These are phyloP conservation scores for Dryomyza anilis DNA, from an alignment of 2,888 invertebrate species.

Conservation along the genomic window DNA sequence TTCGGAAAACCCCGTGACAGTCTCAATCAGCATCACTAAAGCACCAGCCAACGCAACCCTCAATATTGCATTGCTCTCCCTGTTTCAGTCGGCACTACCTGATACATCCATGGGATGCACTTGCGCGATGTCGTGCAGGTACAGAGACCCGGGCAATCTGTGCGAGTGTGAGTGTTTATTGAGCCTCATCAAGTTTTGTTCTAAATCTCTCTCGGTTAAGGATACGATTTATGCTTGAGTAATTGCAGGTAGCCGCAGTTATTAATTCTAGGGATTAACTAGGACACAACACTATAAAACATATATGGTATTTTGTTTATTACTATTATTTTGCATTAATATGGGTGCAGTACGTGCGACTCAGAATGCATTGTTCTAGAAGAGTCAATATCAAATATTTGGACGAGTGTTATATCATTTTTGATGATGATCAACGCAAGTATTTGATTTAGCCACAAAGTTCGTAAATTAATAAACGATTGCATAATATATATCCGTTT, in stretches of 20 bases:
- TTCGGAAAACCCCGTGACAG: slow-evolving; percentile 32
- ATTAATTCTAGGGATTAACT: slow-evolving; percentile 25
- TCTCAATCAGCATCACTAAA: slow-evolving; percentile 26
- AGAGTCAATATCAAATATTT: too few relatives aligned
- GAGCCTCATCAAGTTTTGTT: neutral
- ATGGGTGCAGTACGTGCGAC: too few relatives aligned
- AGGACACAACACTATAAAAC: slow-evolving; percentile 11
- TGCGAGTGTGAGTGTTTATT: slow-evolving; percentile 3
- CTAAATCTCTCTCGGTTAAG: neutral
- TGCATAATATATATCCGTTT: too few relatives aligned
- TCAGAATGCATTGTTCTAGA: too few relatives aligned
- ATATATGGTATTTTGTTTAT: too few relatives aligned
- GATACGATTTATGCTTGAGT: slow-evolving; percentile 5
- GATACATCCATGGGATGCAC: slow-evolving; percentile 1
- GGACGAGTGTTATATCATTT: too few relatives aligned
- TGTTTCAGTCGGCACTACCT: slow-evolving; percentile 9
- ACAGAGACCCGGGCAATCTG: neutral
- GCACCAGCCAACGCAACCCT: slow-evolving; percentile 23
- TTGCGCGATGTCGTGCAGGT: slow-evolving; percentile 1
- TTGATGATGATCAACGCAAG: too few relatives aligned
- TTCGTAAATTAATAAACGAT: too few relatives aligned
- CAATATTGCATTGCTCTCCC: slow-evolving; percentile 11
- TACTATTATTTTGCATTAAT: too few relatives aligned
- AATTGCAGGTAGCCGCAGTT: slow-evolving; percentile 14
- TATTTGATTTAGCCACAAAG: too few relatives aligned